Evolutionary conservation across 2,113 vertebrate genomes (phyloP), one percentile per base, ranked within the genome.

Genomic region (Pampusana beccarii): DNA sequence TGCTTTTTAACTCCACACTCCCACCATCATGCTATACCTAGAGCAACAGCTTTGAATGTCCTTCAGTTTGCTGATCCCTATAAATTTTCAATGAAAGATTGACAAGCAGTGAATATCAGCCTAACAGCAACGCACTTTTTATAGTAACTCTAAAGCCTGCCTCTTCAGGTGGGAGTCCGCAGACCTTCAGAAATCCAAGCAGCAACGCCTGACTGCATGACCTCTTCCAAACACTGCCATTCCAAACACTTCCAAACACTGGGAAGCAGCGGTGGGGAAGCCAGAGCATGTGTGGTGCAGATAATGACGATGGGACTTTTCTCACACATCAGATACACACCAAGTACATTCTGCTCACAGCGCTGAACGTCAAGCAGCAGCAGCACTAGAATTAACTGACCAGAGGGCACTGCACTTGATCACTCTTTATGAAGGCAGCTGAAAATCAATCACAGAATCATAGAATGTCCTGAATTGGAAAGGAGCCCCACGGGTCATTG

Each of bases 161-260:
- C 8, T 15, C 69, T 24, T 7, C 1, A 16, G 46, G 3, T 3
- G 40, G 40, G 13, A 17, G 16, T 0, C 33, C 16, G 1, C 8
- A 1, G 0, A 2, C 38, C 42, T 2, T 5, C 48, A 1, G 6
- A 0, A 11, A 8, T 0, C 54, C 1, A 2, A 3, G 8, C 1
- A 3, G 3, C 8, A 11, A 6, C 3, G 11, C 7, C 25, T 4
- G 53, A 3, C 25, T 2, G 1, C 11, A 11, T 4, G 33, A 6
- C 28, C 36, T 9, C 10, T 1, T 13, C 44, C 6, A 3, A 5
- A 4, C 23, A 11, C 65, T 0, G 42, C 20, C 3, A 2, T 13
- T 19, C 6, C 17, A 15, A n/a, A n/a, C n/a, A n/a, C n/a, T n/a
- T n/a, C n/a, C n/a, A n/a, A n/a, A n/a, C n/a, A n/a, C n/a, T n/a